Base-by-base conservation (phyloP, 2,797 vertebrate species). In the Arctocebus calabarensis region DNA sequence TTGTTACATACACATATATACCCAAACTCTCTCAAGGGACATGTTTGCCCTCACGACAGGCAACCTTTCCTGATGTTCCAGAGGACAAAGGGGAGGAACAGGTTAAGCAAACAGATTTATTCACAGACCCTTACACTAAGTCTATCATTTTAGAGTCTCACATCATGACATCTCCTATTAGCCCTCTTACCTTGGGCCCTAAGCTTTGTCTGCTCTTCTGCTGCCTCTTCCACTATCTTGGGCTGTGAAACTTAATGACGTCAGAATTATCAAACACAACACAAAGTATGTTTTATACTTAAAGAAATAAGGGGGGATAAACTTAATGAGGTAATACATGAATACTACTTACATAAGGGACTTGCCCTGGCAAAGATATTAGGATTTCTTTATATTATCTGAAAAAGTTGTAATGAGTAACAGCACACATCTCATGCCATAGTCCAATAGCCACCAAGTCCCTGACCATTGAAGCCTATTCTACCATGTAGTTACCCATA, bases 21-120 rank as follows among this genome's bases (percentile, higher is more conserved):
- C n/a, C n/a, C n/a, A n/a, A n/a, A n/a, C 64, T 66, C 27, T 43
- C 43, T 84, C 19, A 57, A 40, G 74, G 32, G 13, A 70, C 10
- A 34, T 5, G 62, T 17, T 17, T 62, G 32, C 27, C n/a, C 52
- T 55, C n/a, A 59, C 22, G 75, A 93, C 22, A 74, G 40, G 52
- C 64, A 29, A 48, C 29, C 25, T 40, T 91, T 61, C 68, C 40
- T 75, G 19, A n/a, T 88, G 20, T n/a, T 40, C 45, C 34, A 20
- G 61, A 7, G 34, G 3, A 12, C 7, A 37, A 14, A 2, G n/a
- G 34, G 27, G 4, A n/a, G 27, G 2, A 1, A 13, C 7, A 5
- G 45, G 52, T 62, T 34, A 68, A 29, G 66, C 20, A 48, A 62
- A 20, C 71, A 81, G 59, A 4, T 45, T 68, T 37, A 34, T 13